Evolutionary conservation across 2,113 vertebrate genomes (phyloP), one percentile per base, ranked within the genome.

Genomic region (Atlantisia rogersi): DNA sequence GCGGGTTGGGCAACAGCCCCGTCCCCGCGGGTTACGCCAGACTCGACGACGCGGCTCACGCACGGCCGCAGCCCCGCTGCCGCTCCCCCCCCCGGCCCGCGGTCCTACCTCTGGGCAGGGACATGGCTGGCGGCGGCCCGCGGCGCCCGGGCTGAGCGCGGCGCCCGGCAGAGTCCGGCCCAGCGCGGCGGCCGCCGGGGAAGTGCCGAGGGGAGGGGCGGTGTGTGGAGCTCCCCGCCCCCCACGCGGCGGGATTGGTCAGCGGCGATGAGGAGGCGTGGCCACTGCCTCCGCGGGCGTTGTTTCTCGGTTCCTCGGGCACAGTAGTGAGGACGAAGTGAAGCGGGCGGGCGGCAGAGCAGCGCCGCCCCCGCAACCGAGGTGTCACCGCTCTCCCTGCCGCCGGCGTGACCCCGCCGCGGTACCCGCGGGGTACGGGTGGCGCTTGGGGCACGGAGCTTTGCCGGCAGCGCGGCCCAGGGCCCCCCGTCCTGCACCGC

Each of bases 41-140:
- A 15, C 24, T 12, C 77, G 21, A 14, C 6, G 44, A 35, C 11
- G 32, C 60, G 28, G 50, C 18, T 28, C 56, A 24, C 19, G 19
- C 15, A 22, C 56, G 15, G 18, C 29, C 65, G 48, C 64, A 21
- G 21, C 25, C 25, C 62, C 64, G 32, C 10, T 65, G 8, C 16
- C 42, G 42, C 16, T 44, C 42, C 16, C 42, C 42, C 42, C 42
- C 35, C n/a, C n/a, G n/a, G n/a, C 35, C 35, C 35, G 35, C 35
- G 53, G 21, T 5, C 86, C 13, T 85, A 82, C 82, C 92, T 95
- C 65, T 94, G 21, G 94, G 95, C 22, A 92, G 52, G 12, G 95
- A 96, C 95, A 96, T 95, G 79, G 55, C 62, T n/a, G 40, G 13
- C 64, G 50, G 31, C 64, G 67, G 53, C 75, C 64, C 44, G 31